Conservation (phyloP, 2,888 invertebrate genomes). For the Exocentrus adspersus region DNA sequence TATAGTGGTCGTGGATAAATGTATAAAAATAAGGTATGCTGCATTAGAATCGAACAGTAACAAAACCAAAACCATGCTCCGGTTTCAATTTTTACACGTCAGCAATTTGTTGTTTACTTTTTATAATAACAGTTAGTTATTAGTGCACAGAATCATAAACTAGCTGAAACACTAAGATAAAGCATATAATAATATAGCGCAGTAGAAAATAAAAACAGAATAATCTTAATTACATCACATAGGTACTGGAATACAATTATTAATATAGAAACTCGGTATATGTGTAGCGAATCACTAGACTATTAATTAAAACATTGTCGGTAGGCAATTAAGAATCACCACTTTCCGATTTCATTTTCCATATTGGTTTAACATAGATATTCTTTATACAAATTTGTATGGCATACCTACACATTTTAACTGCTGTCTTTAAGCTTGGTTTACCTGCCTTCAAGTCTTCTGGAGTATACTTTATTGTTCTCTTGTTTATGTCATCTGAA, state of each 20-base stretch:
- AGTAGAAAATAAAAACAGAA: slow-evolving; percentile 10
- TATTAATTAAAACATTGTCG: slow-evolving; percentile 20
- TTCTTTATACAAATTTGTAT: too few species aligned
- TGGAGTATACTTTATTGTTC: too few species aligned
- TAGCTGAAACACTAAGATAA: slow-evolving; percentile 11
- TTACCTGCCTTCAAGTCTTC: too few species aligned
- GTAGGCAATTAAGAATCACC: too few species aligned
- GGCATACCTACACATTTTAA: too few species aligned
- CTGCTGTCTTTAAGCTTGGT: too few species aligned
- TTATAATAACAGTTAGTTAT: slow-evolving; percentile 17
- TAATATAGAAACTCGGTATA: slow-evolving; percentile 17
- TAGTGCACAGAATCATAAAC: slow-evolving; percentile 21
- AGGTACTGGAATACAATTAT: slow-evolving; percentile 15
- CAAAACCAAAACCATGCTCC: neutral
- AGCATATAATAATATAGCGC: neutral
- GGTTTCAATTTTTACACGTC: slow-evolving; percentile 3
- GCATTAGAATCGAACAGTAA: neutral
- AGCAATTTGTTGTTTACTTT: slow-evolving; percentile 16
- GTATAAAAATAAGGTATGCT: neutral
- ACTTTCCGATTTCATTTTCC: too few species aligned
- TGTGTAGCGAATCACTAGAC: neutral
- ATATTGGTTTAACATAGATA: too few species aligned
- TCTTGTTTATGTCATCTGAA: too few species aligned
- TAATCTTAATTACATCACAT: slow-evolving; percentile 17
- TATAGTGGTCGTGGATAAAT: neutral